These are phyloP conservation scores for Archilochus colubris DNA, from an alignment of 2,113 vertebrate species.

Conservation along the genomic window DNA sequence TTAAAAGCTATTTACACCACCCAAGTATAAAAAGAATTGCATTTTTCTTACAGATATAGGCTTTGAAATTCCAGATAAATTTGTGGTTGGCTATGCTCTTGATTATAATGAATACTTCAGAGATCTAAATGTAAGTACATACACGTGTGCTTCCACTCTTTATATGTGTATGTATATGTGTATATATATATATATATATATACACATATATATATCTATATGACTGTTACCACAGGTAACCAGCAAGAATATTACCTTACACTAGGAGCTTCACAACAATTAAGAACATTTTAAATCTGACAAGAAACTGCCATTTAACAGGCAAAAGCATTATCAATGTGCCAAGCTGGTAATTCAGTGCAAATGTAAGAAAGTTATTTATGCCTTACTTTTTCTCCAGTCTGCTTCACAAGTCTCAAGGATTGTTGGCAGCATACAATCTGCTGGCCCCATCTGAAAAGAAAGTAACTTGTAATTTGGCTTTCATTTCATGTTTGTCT, in stretches of 20 bases:
- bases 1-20: background rate
- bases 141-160: background rate
- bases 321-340: background rate
- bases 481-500: background rate
- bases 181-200: no score
- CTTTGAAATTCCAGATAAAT: slow-evolving; percentile 86
- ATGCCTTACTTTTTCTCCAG: background rate
- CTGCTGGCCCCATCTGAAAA: background rate
- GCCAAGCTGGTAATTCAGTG: background rate
- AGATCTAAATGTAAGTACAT: slow-evolving; percentile 83
- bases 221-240: background rate
- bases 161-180: no score
- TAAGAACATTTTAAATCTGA: background rate
- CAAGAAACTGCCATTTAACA: background rate
- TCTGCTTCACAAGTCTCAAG: background rate
- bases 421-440: background rate
- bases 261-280: background rate
- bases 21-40: background rate
- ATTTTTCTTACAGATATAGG: slow-evolving; percentile 78
- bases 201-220: background rate
- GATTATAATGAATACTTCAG: slow-evolving; percentile 90
- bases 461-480: background rate
- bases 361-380: background rate
- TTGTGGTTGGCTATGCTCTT: slow-evolving; percentile 86
- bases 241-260: background rate